phyloP scores from a whole-genome alignment of 2,113 vertebrate genomes.

The Speoplatyrhinus poulsoni region DNA sequence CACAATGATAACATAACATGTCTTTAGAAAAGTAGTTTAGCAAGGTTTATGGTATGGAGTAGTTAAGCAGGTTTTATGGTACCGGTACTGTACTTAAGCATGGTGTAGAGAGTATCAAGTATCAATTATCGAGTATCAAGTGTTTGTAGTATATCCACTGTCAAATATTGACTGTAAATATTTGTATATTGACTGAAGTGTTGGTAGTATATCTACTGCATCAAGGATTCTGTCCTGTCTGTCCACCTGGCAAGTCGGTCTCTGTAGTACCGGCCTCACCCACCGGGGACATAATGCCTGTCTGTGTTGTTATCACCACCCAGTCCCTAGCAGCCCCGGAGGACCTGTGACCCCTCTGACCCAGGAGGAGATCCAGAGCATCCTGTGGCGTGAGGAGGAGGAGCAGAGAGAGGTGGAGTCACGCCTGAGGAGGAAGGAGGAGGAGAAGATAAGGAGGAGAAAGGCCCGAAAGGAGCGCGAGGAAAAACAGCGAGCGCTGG shows the following conservation, averaged over 20 bases:
- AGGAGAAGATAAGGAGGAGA: conserved; percentile 59
- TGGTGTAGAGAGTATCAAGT: too few relatives aligned
- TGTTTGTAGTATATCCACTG: too few relatives aligned
- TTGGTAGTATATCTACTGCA: too few relatives aligned
- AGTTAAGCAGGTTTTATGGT: too few relatives aligned
- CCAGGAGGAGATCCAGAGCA: conserved; percentile 59
- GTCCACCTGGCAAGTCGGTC: not conserved
- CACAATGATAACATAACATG: too few relatives aligned
- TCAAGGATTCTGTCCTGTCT: not conserved
- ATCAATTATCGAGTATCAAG: too few relatives aligned
- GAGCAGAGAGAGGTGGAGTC: conserved; percentile 60
- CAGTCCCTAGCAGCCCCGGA: conserved; percentile 74
- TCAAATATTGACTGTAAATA: too few relatives aligned
- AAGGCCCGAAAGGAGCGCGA: conserved; percentile 68
- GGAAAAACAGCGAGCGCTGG: conserved; percentile 52
- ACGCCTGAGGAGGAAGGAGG: conserved; percentile 58
- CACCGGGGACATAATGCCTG: conserved; percentile 68
- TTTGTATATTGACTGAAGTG: too few relatives aligned
- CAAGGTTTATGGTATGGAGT: too few relatives aligned
- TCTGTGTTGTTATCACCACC: conserved; percentile 81
- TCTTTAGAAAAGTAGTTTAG: too few relatives aligned
- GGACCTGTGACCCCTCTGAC: conserved; percentile 26
- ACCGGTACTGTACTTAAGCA: too few relatives aligned
- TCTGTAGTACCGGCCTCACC: not conserved
- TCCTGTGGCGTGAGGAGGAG: conserved; percentile 60